Evolutionary conservation across 2,113 vertebrate genomes (phyloP).

Genomic region (Mugil cephalus): DNA sequence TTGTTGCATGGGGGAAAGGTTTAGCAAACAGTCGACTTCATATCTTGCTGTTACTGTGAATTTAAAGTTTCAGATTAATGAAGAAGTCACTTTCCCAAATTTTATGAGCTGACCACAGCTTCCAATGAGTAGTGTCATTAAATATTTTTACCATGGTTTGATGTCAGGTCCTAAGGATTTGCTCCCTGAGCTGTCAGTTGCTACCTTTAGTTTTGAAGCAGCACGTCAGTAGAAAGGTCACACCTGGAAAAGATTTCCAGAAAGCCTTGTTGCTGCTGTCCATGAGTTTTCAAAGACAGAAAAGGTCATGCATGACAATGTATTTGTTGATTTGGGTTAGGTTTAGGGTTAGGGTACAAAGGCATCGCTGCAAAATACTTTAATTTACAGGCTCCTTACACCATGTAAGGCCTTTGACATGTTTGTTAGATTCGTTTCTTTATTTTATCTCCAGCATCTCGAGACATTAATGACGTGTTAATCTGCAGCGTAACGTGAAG

Average conservation of each 20-base stretch:
- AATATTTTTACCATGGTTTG: background rate
- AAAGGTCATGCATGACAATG: slow-evolving; percentile 27
- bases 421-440: slow-evolving; percentile 4
- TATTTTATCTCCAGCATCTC: slow-evolving; percentile 32
- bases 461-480: slow-evolving; percentile 28
- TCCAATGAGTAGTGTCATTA: background rate
- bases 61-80: background rate
- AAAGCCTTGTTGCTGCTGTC: background rate
- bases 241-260: slow-evolving; percentile 18
- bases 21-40: background rate
- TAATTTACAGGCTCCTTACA: background rate
- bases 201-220: background rate
- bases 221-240: slow-evolving; percentile 28
- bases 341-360: background rate
- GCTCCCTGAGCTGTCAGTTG: background rate
- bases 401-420: background rate
- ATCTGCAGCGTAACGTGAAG: slow-evolving; percentile 29
- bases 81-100: slow-evolving; percentile 24
- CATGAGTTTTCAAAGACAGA: slow-evolving; percentile 19
- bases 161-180: background rate
- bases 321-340: background rate
- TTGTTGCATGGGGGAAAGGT: background rate
- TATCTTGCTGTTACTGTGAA: background rate
- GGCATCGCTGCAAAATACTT: background rate
- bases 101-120: background rate